These are phyloP conservation scores for Drosophila parabipectinata DNA, from an alignment of 1,140 invertebrate genomes.

Conservation along the genomic window DNA sequence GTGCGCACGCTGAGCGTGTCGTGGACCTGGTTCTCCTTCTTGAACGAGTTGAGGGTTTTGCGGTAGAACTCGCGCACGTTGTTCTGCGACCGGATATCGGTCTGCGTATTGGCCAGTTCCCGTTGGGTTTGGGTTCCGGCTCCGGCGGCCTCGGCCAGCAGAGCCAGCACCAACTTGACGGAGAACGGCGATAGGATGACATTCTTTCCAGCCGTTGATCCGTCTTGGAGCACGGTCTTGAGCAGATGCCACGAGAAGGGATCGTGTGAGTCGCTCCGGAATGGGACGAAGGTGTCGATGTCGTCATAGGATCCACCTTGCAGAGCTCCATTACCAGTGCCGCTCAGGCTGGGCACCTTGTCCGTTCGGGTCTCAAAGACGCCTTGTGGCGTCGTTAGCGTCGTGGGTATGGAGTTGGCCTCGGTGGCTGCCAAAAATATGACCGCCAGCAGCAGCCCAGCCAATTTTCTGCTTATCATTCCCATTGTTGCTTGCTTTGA, in stretches of 20 bases:
- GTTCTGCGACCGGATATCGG: conserved; percentile 83
- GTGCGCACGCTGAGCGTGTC: conserved; percentile 85
- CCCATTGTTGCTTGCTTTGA: conserved; percentile 39
- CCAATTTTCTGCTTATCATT: conserved; percentile 49
- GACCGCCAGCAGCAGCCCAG: conserved; percentile 33
- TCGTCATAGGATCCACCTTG: conserved; percentile 67
- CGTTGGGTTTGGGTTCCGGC: conserved; percentile 87
- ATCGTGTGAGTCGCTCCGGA: conserved; percentile 85
- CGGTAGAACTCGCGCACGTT: conserved; percentile 85
- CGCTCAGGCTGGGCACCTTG: conserved; percentile 30
- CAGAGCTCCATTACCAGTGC: neutral
- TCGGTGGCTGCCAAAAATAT: conserved; percentile 23
- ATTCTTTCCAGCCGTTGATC: conserved; percentile 85
- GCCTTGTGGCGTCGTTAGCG: conserved; percentile 65
- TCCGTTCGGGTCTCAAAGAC: conserved; percentile 68
- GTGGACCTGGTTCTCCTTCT: conserved; percentile 79
- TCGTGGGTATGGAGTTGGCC: conserved; percentile 60
- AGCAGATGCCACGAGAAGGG: conserved; percentile 87
- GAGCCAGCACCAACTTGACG: conserved; percentile 89
- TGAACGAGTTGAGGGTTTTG: conserved; percentile 85
- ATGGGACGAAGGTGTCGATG: conserved; percentile 85
- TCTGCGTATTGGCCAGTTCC: conserved; percentile 84
- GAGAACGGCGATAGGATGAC: conserved; percentile 92
- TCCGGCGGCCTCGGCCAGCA: conserved; percentile 89
- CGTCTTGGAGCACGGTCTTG: conserved; percentile 83